These are phyloP conservation scores for Anseranas semipalmata DNA, from an alignment of 2,113 vertebrate species.

Conservation along the genomic window DNA sequence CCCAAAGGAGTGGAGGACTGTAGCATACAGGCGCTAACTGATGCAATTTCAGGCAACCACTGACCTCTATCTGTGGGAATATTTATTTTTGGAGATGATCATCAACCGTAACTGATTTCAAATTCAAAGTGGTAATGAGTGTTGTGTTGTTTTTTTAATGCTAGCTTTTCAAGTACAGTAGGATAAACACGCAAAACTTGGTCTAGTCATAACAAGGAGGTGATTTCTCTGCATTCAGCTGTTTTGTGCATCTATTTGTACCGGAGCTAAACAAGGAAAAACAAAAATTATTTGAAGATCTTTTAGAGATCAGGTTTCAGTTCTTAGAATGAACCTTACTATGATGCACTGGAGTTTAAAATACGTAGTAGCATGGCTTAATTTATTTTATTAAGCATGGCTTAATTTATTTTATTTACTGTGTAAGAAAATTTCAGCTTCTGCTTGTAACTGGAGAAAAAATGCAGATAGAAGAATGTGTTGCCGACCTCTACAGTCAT, in stretches of 20 bases:
- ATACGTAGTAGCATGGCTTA: background rate
- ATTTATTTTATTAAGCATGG: slow-evolving; percentile 10
- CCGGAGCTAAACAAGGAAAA: background rate
- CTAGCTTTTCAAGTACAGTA: background rate
- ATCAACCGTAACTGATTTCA: slow-evolving; percentile 41
- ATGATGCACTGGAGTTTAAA: background rate
- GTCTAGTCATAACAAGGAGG: background rate
- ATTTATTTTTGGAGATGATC: slow-evolving; percentile 78
- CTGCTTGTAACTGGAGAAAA: background rate
- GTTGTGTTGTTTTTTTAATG: background rate
- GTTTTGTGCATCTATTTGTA: background rate
- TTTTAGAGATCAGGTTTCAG: background rate
- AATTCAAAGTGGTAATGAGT: slow-evolving; percentile 22
- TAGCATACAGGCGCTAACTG: slow-evolving; percentile 69
- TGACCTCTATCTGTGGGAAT: slow-evolving; percentile 83
- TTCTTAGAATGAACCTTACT: background rate
- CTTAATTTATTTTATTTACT: slow-evolving; percentile 35
- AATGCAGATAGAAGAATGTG: background rate
- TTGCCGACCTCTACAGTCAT: slow-evolving; percentile 12
- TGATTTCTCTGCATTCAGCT: background rate
- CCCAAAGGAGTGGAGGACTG: slow-evolving; percentile 66
- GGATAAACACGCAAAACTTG: background rate
- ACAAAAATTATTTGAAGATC: background rate
- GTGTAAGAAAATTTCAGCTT: background rate
- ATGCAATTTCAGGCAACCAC: slow-evolving; percentile 83